These are phyloP conservation scores for Eupsittula cactorum DNA, from an alignment of 2,113 vertebrate species.

Conservation along the genomic window DNA sequence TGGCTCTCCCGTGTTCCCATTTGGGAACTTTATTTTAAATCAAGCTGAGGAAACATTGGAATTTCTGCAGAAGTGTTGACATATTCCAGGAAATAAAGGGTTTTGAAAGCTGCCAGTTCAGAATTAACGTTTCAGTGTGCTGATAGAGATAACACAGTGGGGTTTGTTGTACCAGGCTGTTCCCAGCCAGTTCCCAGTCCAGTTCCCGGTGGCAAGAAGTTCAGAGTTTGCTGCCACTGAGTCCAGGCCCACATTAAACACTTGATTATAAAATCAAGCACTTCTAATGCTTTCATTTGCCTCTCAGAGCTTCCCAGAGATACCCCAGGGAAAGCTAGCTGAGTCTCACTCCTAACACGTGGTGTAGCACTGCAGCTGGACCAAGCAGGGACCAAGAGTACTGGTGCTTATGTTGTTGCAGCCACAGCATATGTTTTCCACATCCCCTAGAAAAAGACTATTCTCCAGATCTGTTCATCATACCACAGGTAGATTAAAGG, in stretches of 20 bases:
- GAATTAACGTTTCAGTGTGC: background rate
- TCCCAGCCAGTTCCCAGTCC: background rate
- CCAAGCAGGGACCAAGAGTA: background rate
- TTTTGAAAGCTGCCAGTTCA: background rate
- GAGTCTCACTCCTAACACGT: fast-evolving
- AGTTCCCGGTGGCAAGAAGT: background rate
- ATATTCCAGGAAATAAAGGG: background rate
- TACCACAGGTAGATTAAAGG: background rate
- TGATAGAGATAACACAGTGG: background rate
- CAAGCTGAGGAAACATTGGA: background rate
- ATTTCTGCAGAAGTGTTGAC: background rate
- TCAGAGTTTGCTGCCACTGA: background rate
- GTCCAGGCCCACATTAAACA: background rate
- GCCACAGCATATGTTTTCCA: background rate
- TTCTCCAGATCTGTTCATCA: background rate
- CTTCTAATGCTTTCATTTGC: background rate
- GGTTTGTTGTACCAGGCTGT: background rate
- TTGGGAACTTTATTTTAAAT: background rate
- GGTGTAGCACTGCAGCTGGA: background rate
- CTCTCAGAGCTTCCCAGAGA: background rate
- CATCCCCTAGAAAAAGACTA: fast-evolving
- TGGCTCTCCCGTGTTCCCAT: background rate
- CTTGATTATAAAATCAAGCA: background rate
- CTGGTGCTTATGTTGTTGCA: background rate
- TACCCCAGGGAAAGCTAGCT: background rate